phyloP scores from a whole-genome alignment of 2,888 invertebrate genomes.

The Drosophila austrosaltans region DNA sequence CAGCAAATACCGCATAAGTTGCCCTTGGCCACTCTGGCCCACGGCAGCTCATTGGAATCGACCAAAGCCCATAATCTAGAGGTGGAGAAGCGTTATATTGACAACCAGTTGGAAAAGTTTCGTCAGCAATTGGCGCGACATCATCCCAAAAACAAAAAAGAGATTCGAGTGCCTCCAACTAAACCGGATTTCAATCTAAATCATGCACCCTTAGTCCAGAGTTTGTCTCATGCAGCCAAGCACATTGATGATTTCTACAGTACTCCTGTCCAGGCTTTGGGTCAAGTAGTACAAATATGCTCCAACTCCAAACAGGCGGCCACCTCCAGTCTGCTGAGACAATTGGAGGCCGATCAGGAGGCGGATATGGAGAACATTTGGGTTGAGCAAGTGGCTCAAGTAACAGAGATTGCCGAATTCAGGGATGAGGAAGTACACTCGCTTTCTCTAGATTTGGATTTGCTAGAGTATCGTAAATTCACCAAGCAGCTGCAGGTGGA shows the following conservation, averaged over 20 bases:
- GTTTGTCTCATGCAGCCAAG: constrained; percentile 71
- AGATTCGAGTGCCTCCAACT: constrained; percentile 55
- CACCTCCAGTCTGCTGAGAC: constrained; percentile 46
- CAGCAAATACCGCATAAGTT: constrained; percentile 70
- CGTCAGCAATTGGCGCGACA: constrained; percentile 79
- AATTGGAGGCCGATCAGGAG: constrained; percentile 51
- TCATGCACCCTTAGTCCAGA: constrained; percentile 72
- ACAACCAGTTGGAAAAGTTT: constrained; percentile 81
- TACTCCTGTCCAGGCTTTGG: constrained; percentile 77
- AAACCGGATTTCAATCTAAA: constrained; percentile 72
- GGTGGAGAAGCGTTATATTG: constrained; percentile 81
- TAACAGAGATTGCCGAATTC: not conserved
- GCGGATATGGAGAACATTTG: constrained; percentile 56
- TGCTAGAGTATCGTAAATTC: constrained; percentile 48
- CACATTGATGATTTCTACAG: constrained; percentile 81
- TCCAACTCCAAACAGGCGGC: constrained; percentile 57
- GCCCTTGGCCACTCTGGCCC: constrained; percentile 75
- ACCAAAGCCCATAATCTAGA: constrained; percentile 80
- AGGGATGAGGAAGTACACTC: constrained; percentile 11
- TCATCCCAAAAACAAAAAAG: constrained; percentile 52
- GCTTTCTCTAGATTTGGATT: constrained; percentile 31
- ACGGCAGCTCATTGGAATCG: constrained; percentile 66
- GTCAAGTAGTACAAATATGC: constrained; percentile 57
- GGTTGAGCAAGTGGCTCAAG: constrained; percentile 33
- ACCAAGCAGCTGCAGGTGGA: constrained; percentile 60